Evolutionary conservation across 1,140 invertebrate genomes (phyloP).

Genomic region (Drosophila kohkoa): DNA sequence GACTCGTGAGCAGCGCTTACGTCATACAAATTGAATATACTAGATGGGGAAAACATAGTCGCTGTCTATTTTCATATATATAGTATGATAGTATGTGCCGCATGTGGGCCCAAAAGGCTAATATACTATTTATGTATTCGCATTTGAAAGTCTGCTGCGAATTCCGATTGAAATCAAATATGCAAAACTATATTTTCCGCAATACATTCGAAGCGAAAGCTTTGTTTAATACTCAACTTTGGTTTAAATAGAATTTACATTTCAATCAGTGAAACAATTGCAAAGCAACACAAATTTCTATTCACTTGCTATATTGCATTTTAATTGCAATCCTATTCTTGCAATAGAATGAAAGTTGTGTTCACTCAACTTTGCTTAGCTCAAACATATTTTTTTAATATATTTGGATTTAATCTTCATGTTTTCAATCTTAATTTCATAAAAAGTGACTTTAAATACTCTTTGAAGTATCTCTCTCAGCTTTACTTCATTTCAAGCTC

Average conservation of each 20-base stretch:
- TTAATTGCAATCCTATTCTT: slow-evolving; percentile 15
- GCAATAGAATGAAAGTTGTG: too few species aligned
- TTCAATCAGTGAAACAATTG: too few species aligned
- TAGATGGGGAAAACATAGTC: slow-evolving; percentile 56
- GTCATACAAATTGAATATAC: slow-evolving; percentile 54
- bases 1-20: slow-evolving; percentile 74
- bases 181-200: not conserved
- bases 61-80: slow-evolving; percentile 71
- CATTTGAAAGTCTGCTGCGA: not conserved
- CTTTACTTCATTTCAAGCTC: too few species aligned
- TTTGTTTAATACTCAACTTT: too few species aligned
- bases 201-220: too few species aligned
- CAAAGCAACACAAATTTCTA: not conserved
- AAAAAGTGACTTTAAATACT: too few species aligned
- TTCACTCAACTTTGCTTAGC: not conserved
- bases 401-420: too few species aligned
- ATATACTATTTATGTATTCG: slow-evolving; percentile 48
- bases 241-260: too few species aligned
- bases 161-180: slow-evolving; percentile 1
- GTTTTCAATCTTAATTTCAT: too few species aligned
- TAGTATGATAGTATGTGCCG: slow-evolving; percentile 25
- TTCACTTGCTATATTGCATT: too few species aligned
- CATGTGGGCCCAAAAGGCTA: slow-evolving; percentile 63
- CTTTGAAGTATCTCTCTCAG: too few species aligned
- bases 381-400: slow-evolving; percentile 6